Base-by-base conservation (phyloP, 2,797 vertebrate species). In the Siniperca undulata region DNA sequence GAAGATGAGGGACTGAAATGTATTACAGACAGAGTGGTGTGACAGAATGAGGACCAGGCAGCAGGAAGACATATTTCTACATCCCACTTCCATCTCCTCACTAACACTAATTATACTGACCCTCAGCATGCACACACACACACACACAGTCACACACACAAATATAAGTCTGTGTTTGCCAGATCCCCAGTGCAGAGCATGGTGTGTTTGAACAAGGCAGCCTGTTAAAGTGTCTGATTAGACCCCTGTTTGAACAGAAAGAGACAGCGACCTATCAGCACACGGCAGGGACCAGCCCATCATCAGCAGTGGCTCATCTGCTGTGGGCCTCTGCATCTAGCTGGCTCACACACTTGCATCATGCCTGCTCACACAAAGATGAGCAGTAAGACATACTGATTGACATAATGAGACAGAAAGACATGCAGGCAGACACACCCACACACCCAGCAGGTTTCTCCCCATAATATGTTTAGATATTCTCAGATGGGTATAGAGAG, bases 211-310 rank as follows among this genome's bases (percentile, higher is more conserved):
- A 92, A 91, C 90, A 93, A 82, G 83, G 83, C 86, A 85, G 88
- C 90, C 91, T 92, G 92, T 91, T 89, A 86, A 86, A 84, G 90
- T 87, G 89, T 89, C 87, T 91, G 93, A 95, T 94, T 94, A 93
- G 89, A 91, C 70, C 83, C 73, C 66, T 92, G 87, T 94, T 94
- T 94, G 92, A 93, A 94, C 90, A 93, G 92, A 34, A 70, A 85
- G 86, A 89, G 88, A 84, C 90, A 86, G 82, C 77, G 64, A 86
- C 91, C 90, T 85, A 93, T 91, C 92, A 89, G 92, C 88, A 77
- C 80, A 70, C 27, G 48, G 82, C 87, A 85, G 84, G 74, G 78
- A 77, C 80, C 84, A n/a, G 83, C 85, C 91, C 90, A 87, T 89
- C 86, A 79, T 20, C 24, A 30, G 81, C 87, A 55, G 19, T 17